phyloP scores from a whole-genome alignment of 1,140 invertebrate genomes.

The Meloidogyne floridensis region DNA sequence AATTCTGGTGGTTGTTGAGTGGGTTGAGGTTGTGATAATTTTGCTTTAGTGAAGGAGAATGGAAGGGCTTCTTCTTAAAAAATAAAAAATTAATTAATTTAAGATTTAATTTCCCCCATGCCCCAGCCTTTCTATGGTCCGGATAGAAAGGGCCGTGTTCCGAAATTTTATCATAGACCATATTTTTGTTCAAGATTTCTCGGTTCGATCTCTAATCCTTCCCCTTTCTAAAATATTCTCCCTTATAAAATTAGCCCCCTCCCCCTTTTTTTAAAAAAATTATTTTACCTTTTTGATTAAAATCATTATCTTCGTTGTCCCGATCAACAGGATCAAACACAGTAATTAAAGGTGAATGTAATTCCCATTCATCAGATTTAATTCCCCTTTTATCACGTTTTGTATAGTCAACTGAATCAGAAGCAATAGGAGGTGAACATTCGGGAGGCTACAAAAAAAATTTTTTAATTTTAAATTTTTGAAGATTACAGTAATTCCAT shows the following conservation, averaged over 20 bases:
- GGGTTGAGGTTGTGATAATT: not conserved
- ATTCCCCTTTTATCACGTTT: constrained; percentile 18
- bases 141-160: no score
- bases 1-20: not conserved
- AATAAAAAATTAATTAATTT: not conserved
- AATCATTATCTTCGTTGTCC: constrained; percentile 20
- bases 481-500: constrained; percentile 32
- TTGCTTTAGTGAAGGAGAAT: not conserved
- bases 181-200: no score
- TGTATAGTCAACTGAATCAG: not conserved
- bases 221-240: no score
- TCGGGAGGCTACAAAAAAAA: constrained; percentile 25
- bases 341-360: constrained; percentile 35
- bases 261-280: no score
- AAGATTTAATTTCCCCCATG: no score
- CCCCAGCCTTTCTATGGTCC: no score
- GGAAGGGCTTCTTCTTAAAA: not conserved
- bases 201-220: no score
- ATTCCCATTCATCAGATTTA: constrained; percentile 27
- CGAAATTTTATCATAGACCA: no score
- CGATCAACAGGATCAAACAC: constrained; percentile 34
- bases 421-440: not conserved
- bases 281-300: constrained; percentile 11
- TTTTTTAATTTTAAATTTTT: not conserved
- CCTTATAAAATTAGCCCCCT: no score